phyloP scores from a whole-genome alignment of 2,797 vertebrate species.

The Rhabdomys pumilio region DNA sequence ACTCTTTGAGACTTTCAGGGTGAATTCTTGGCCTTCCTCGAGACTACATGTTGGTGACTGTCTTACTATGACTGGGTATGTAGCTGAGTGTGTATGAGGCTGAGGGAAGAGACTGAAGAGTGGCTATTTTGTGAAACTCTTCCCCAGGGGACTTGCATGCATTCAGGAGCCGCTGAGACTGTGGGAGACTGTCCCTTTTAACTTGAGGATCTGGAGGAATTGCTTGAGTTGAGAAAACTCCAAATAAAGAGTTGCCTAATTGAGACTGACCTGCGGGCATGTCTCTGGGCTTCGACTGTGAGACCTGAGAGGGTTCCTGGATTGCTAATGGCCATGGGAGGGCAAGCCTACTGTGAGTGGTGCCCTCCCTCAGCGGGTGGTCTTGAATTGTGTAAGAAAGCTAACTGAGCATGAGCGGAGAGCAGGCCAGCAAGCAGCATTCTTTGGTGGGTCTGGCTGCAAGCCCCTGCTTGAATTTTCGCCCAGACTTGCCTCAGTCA shows the following conservation, averaged over 20 bases:
- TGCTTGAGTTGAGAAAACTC: not conserved
- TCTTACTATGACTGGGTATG: not conserved
- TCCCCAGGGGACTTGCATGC: not conserved
- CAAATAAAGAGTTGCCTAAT: not conserved
- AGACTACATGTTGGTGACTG: slow-evolving; percentile 30
- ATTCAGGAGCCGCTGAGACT: not conserved
- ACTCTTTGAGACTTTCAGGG: slow-evolving; percentile 70
- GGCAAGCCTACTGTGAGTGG: not conserved
- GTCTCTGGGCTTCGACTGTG: not conserved
- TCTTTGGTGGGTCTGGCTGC: not conserved
- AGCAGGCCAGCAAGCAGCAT: too few species aligned
- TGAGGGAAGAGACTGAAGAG: not conserved
- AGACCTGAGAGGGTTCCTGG: not conserved
- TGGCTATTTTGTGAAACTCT: not conserved
- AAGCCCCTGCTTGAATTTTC: not conserved
- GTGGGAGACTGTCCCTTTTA: not conserved
- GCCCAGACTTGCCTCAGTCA: not conserved
- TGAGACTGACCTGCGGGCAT: not conserved
- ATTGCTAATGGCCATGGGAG: not conserved
- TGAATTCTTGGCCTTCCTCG: slow-evolving; percentile 52
- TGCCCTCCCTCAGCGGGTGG: not conserved
- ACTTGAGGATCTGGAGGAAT: not conserved
- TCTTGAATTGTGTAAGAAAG: not conserved
- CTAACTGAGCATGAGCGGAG: not conserved
- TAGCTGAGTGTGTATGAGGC: not conserved